phyloP scores from a whole-genome alignment of 2,797 vertebrate species.

The Ctenopoma kingsleyae region DNA sequence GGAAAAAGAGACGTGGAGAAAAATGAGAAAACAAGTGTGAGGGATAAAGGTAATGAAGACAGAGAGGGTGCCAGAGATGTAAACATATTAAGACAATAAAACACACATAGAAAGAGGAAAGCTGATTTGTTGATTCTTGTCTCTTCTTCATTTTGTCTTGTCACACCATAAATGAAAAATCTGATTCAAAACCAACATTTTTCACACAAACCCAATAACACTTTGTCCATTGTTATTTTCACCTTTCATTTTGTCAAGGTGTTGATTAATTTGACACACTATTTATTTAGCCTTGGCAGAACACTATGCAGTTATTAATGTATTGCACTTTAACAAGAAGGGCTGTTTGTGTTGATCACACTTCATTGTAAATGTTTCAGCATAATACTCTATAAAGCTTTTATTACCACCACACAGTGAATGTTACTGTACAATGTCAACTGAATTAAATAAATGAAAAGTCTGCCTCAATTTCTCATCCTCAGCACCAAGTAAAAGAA shows the following conservation, averaged over 20 bases:
- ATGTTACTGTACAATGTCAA: slow-evolving; percentile 30
- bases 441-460: slow-evolving; percentile 32
- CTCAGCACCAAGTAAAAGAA: slow-evolving; percentile 8
- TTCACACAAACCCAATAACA: slow-evolving; percentile 20
- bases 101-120: slow-evolving; percentile 5
- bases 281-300: slow-evolving; percentile 65
- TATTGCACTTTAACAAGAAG: slow-evolving; percentile 61
- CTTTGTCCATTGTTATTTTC: slow-evolving; percentile 33
- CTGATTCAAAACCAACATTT: slow-evolving; percentile 10
- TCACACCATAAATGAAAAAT: not conserved
- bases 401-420: slow-evolving; percentile 52
- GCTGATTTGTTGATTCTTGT: not conserved
- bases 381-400: slow-evolving; percentile 70
- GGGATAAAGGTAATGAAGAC: not conserved
- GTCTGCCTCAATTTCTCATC: slow-evolving; percentile 26
- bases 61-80: not conserved
- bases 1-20: slow-evolving; percentile 1
- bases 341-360: slow-evolving; percentile 59
- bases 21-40: not conserved
- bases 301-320: slow-evolving; percentile 46
- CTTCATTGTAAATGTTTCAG: slow-evolving; percentile 63
- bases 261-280: slow-evolving; percentile 59
- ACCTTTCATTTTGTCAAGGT: slow-evolving; percentile 26
- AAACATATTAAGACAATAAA: slow-evolving; percentile 6
- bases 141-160: not conserved